Conservation (phyloP, 2,888 invertebrate genomes). For the Dysmachus trigonus region DNA sequence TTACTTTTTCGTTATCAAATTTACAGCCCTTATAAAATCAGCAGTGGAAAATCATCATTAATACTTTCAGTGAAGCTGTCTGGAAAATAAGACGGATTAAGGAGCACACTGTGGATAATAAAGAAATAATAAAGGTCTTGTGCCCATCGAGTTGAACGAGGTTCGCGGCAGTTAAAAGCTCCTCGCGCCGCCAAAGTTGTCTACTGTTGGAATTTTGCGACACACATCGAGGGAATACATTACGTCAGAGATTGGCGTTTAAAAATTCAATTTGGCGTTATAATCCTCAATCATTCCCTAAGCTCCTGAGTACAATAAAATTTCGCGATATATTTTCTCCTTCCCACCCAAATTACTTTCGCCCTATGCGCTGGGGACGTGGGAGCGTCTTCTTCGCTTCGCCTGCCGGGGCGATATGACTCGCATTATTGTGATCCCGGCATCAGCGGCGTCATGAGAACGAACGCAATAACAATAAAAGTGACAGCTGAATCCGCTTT, state of each 20-base stretch:
- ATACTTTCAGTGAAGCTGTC: neutral
- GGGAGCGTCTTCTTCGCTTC: neutral
- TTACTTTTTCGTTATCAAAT: neutral
- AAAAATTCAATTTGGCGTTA: constrained; percentile 43
- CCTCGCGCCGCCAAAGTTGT: neutral
- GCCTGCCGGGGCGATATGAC: neutral
- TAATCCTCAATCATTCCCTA: constrained; percentile 39
- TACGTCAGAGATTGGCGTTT: constrained; percentile 42
- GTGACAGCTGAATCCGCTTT: constrained; percentile 42
- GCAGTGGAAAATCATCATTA: neutral
- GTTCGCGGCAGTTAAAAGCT: constrained; percentile 6
- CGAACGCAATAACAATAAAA: constrained; percentile 41
- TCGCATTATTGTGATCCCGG: constrained; percentile 39
- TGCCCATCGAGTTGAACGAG: constrained; percentile 20
- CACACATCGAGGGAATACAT: constrained; percentile 29
- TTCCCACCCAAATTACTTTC: constrained; percentile 1
- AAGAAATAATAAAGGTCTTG: constrained; percentile 23
- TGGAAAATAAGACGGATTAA: neutral
- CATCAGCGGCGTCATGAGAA: constrained; percentile 39
- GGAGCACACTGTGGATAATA: neutral
- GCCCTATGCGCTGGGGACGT: neutral
- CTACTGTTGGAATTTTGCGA: neutral
- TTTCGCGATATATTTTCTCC: constrained; percentile 40
- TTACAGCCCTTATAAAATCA: neutral
- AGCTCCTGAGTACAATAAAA: constrained; percentile 40